A percentile compares a stretch with the other conserved stretches of the same genome.
phyloP scores from a whole-genome alignment of 2,888 invertebrate species.

The Odontocerum albicorne region DNA sequence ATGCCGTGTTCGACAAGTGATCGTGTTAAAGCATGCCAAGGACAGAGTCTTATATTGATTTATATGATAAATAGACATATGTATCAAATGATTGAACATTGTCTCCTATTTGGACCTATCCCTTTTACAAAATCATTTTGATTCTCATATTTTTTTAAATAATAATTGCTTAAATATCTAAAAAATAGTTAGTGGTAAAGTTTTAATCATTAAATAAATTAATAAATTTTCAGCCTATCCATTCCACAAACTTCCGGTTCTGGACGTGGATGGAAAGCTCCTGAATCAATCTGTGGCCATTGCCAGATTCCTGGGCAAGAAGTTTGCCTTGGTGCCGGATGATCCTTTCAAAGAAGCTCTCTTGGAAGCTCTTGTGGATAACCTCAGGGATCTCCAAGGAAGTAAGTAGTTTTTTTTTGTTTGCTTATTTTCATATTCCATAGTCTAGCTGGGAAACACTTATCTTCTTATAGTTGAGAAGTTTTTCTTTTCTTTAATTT shows the following conservation, averaged over 20 bases:
- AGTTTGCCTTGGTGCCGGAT: constrained; percentile 50
- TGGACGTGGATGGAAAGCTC: constrained; percentile 50
- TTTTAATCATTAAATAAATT: neutral
- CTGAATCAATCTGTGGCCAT: constrained; percentile 54
- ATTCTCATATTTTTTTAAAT: neutral
- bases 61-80: too few relatives aligned
- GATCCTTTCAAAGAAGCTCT: constrained; percentile 53
- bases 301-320: constrained; percentile 54
- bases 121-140: neutral
- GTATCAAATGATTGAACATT: too few relatives aligned
- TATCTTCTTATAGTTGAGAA: too few relatives aligned
- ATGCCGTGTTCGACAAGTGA: too few relatives aligned
- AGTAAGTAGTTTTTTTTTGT: too few relatives aligned
- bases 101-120: too few relatives aligned
- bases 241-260: constrained; percentile 49
- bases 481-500: too few relatives aligned
- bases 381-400: constrained; percentile 52
- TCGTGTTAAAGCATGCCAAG: too few relatives aligned
- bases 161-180: neutral
- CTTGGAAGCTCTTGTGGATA: constrained; percentile 52
- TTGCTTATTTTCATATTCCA: too few relatives aligned
- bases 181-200: too few relatives aligned
- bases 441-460: too few relatives aligned
- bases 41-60: too few relatives aligned
- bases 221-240: constrained; percentile 44